Evolutionary conservation across 1,140 invertebrate species (phyloP).

Genomic region (Drosophila sucinea): DNA sequence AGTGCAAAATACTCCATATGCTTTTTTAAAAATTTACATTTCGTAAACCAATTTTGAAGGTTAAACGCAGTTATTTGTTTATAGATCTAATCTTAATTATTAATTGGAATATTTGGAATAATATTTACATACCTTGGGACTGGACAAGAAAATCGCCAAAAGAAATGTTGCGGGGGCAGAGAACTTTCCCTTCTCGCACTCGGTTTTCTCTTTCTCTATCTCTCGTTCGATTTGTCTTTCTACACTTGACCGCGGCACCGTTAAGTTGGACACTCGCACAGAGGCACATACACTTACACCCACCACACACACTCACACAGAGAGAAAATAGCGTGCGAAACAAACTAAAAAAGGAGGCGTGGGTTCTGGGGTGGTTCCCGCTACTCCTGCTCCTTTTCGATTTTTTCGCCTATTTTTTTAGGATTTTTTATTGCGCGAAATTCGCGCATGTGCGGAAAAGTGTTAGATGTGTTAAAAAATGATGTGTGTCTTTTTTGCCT

Average conservation of each 20-base stretch:
- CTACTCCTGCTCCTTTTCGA: slow-evolving; percentile 73
- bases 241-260: slow-evolving; percentile 75
- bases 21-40: slow-evolving; percentile 50
- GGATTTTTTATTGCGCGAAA: slow-evolving; percentile 63
- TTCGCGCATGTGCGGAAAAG: slow-evolving; percentile 73
- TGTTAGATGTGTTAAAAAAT: slow-evolving; percentile 29
- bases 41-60: slow-evolving; percentile 30
- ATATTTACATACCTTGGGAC: slow-evolving; percentile 61
- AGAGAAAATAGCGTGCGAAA: slow-evolving; percentile 64
- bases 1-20: slow-evolving; percentile 29
- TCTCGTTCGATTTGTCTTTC: slow-evolving; percentile 26
- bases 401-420: slow-evolving; percentile 72
- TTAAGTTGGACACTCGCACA: slow-evolving; percentile 58
- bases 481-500: slow-evolving; percentile 18
- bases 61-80: slow-evolving; percentile 26
- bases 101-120: slow-evolving; percentile 16
- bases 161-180: slow-evolving; percentile 30
- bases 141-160: slow-evolving; percentile 36
- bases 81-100: slow-evolving; percentile 10
- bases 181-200: slow-evolving; percentile 19
- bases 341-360: slow-evolving; percentile 43
- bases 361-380: slow-evolving; percentile 38
- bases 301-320: slow-evolving; percentile 20
- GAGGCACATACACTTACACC: slow-evolving; percentile 32
- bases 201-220: slow-evolving; percentile 32